Base-by-base conservation (phyloP, 1,140 invertebrate genomes). In the Linepithema humile region DNA sequence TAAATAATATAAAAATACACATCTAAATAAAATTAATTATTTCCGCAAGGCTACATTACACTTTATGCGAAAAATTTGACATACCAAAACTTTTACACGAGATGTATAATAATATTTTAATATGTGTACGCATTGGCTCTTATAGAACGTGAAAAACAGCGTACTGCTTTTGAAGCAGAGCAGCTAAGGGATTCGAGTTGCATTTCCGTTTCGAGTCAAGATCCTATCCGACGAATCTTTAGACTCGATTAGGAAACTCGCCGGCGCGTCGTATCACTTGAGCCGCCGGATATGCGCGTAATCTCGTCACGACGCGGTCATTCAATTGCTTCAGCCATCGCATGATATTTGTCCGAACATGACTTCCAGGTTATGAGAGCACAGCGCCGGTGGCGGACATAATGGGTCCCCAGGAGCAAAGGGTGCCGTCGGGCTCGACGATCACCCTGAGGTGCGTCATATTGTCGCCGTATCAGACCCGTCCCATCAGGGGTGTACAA, bases 391-490 rank as follows among this genome's bases (percentile, higher is more conserved):
- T 94, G 38, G 93, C 94, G 53, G 86, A 91, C 7, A 94, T 95
- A 89, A 92, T 93, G 90, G 94, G 94, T 55, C 94, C 94, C 2
- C 88, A 92, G 53, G 94, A 95, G 87, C 93, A 93, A 82, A 92
- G 91, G 72, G 93, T 95, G 67, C 86, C 91, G 62, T 90, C 92
- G 40, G 94, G 94, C 53, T 94, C 94, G 75, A 95, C 94, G 43
- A 92, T 95, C 86, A 95, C 93, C 84, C 89, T 95, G 67, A 94
- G 93, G 83, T 95, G 94, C 91, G 92, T 94, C 88, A 92, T 95
- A 89, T 93, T 92, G 72, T 92, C 94, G 75, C 94, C 93, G 57
- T 93, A 94, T 91, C 93, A 93, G 87, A 92, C 91, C 26, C 91
- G 93, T 26, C 93, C 92, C 86, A 92, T 94, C 91, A 93, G 92